Evolutionary conservation across 2,113 vertebrate species (phyloP).

Genomic region (Limanda limanda): DNA sequence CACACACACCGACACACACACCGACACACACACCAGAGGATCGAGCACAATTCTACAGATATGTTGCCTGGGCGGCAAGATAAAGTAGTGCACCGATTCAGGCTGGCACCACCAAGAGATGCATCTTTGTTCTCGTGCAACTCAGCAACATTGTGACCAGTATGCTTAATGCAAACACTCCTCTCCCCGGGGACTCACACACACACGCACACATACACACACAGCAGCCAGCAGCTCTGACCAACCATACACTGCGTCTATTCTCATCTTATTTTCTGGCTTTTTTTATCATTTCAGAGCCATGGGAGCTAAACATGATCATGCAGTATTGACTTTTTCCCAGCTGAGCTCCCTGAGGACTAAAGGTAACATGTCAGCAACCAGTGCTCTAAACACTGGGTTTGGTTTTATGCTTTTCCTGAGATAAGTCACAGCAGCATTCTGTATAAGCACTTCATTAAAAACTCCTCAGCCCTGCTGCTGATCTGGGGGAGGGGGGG

Average conservation of each 20-base stretch:
- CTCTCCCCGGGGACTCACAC: conserved; percentile 12
- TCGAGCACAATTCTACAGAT: background rate
- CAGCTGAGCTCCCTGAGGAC: background rate
- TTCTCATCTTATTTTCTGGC: background rate
- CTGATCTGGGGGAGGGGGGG: background rate
- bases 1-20: background rate
- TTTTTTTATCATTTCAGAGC: background rate
- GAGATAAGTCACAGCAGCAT: no score
- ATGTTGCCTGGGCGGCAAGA: conserved; percentile 33
- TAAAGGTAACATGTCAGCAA: conserved; percentile 32
- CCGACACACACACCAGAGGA: background rate
- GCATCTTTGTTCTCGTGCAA: conserved; percentile 64
- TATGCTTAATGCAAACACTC: conserved; percentile 38
- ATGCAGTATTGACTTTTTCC: conserved; percentile 36
- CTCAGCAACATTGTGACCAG: conserved; percentile 75
- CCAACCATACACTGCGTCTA: background rate
- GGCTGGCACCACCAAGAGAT: conserved; percentile 50
- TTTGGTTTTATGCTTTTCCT: background rate
- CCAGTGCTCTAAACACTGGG: background rate
- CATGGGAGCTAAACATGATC: conserved; percentile 19
- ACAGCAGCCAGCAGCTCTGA: conserved; percentile 47
- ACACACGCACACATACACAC: conserved; percentile 15
- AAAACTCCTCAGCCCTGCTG: no score
- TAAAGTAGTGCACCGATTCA: conserved; percentile 52
- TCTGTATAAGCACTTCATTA: no score